phyloP scores from a whole-genome alignment of 2,113 vertebrate species.

The Tachuris rubrigastra region DNA sequence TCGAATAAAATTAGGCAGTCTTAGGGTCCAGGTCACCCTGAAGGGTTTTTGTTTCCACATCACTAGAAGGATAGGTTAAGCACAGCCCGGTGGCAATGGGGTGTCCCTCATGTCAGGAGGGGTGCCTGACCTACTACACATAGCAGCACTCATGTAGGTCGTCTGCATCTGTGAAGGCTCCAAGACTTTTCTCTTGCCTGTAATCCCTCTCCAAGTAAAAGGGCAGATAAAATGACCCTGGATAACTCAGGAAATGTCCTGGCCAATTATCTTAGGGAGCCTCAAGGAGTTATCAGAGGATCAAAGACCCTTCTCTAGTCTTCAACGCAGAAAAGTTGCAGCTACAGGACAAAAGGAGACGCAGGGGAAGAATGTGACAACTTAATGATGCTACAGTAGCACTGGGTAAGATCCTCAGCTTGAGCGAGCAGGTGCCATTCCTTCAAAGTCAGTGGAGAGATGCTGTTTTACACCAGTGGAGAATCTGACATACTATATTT shows the following conservation, averaged over 20 bases:
- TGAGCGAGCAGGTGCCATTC: neutral
- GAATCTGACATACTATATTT: conserved; percentile 29
- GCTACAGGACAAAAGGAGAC: conserved; percentile 41
- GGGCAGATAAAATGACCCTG: conserved; percentile 55
- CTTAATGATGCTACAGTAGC: conserved; percentile 39
- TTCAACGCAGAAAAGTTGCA: conserved; percentile 47
- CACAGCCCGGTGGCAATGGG: neutral
- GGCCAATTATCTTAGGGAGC: conserved; percentile 59
- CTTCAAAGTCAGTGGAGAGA: conserved; percentile 38
- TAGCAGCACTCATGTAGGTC: neutral
- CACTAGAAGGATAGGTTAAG: neutral
- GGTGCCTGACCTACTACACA: conserved; percentile 30
- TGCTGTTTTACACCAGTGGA: conserved; percentile 41
- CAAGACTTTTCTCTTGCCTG: conserved; percentile 48
- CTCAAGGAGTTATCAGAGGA: conserved; percentile 55
- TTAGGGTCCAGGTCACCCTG: neutral
- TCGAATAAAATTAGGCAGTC: neutral
- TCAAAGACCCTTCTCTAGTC: conserved; percentile 57
- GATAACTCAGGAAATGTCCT: conserved; percentile 41
- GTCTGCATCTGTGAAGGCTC: conserved; percentile 37
- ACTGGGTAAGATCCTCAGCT: neutral
- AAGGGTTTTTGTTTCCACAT: conserved; percentile 1
- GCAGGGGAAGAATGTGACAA: conserved; percentile 30
- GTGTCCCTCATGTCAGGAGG: conserved; percentile 5
- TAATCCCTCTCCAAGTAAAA: conserved; percentile 48